phyloP scores from a whole-genome alignment of 1,140 invertebrate genomes.

The Achatina immaculata region DNA sequence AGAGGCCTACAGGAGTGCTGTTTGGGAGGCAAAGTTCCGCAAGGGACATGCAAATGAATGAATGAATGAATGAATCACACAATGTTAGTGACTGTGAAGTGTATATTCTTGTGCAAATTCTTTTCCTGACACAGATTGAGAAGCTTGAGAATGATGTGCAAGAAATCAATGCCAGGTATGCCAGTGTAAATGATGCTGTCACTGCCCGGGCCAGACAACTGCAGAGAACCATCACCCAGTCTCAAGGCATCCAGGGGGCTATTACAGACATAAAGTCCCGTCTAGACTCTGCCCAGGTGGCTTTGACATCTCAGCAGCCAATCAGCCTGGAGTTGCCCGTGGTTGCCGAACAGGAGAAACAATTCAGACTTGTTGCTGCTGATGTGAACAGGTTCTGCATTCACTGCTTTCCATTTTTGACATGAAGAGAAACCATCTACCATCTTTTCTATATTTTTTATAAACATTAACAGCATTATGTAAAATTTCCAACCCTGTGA shows the following conservation, averaged over 20 bases:
- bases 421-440: too few species aligned
- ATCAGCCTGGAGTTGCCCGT: constrained; percentile 90
- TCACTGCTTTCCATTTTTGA: background rate
- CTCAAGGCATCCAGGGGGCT: constrained; percentile 94
- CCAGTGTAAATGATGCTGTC: constrained; percentile 75
- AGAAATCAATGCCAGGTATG: constrained; percentile 83
- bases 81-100: background rate
- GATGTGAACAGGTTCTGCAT: constrained; percentile 24
- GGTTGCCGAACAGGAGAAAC: constrained; percentile 88
- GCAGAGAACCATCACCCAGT: constrained; percentile 88
- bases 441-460: background rate
- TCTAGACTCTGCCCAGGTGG: constrained; percentile 86
- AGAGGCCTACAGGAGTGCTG: too few species aligned
- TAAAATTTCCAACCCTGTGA: background rate
- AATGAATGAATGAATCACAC: too few species aligned
- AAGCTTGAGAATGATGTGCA: constrained; percentile 84
- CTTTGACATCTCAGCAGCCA: constrained; percentile 81
- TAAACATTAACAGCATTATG: background rate
- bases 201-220: constrained; percentile 56
- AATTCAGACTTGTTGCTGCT: constrained; percentile 83
- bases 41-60: too few species aligned
- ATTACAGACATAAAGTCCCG: constrained; percentile 87
- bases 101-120: background rate
- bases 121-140: constrained; percentile 75
- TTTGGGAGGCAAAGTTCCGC: too few species aligned